Conservation (phyloP, 1,140 invertebrate species). For the Magallana ariakensis region DNA sequence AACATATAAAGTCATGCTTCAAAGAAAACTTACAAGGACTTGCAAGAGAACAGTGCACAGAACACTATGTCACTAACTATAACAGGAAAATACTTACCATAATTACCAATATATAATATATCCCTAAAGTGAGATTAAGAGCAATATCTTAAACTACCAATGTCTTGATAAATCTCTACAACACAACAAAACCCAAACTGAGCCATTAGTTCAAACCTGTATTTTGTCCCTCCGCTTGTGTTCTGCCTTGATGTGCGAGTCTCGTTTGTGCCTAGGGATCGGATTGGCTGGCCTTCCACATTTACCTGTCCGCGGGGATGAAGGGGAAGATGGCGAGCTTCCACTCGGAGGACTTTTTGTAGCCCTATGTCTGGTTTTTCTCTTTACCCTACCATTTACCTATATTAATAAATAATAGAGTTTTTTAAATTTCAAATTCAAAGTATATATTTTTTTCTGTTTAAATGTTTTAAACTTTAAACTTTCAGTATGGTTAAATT, state of each 20-base stretch:
- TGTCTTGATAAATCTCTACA: constrained; percentile 4
- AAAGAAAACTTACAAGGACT: constrained; percentile 21
- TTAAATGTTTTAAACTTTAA: too few relatives aligned
- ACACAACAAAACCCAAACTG: constrained; percentile 11
- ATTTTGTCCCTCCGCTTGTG: constrained; percentile 98
- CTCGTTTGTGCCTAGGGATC: constrained; percentile 79
- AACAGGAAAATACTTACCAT: constrained; percentile 11
- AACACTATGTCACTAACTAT: background rate
- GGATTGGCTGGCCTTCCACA: constrained; percentile 73
- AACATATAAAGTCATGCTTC: constrained; percentile 18
- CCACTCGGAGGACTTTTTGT: constrained; percentile 7
- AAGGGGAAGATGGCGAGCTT: constrained; percentile 37
- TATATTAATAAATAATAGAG: too few relatives aligned
- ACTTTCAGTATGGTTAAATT: too few relatives aligned
- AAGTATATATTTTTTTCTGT: too few relatives aligned
- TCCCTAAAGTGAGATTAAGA: background rate
- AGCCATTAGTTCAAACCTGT: constrained; percentile 82
- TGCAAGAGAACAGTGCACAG: background rate
- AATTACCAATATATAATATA: background rate
- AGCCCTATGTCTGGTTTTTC: background rate
- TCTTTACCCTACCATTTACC: constrained; percentile 19
- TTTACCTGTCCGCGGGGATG: constrained; percentile 52
- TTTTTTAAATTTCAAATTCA: too few relatives aligned
- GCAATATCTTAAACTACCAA: background rate
- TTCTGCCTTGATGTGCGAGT: constrained; percentile 97